Base-by-base conservation (phyloP, 2,888 invertebrate species). In the Gortyna flavago region DNA sequence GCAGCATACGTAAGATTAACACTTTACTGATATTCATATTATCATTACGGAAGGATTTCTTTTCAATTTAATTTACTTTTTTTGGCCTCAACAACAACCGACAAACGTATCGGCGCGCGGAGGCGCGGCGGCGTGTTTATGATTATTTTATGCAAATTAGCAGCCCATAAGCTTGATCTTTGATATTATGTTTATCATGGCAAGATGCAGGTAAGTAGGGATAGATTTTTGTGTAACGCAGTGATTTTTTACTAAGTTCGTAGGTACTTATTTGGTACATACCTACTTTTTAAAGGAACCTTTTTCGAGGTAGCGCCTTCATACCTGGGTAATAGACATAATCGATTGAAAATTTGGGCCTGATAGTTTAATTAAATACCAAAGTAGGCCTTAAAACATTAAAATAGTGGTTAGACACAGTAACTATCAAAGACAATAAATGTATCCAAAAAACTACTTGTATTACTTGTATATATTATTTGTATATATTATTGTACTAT, bases 1-100 rank as follows among this genome's bases (percentile, higher is more conserved):
- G 86, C 85, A 85, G 78, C 83, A 82, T 79, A 72, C 76, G 71
- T 68, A 75, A 85, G 79, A 80, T 72, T 72, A 89, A 88, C 72
- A 79, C 71, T 68, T 79, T 72, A 68, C 66, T 44, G 69, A 76
- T 67, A 69, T 75, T 79, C 72, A 73, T 85, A 48, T 75, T 84
- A 77, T 48, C 72, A 68, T 48, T 72, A 65, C n/a, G 41, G 48
- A 68, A 73, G 18, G 16, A 13, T 35, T 57, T 35, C 0, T 64
- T 64, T 29, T 68, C 16, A 8, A 32, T 35, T 44, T 32, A 32
- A 64, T 32, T 41, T 7, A 29, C 21, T 41, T 35, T 48, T 76
- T 62, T 71, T 41, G 16, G 13, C 25, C 35, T 41, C 25, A 25
- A 25, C 16, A 32, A 65, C 5, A 21, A 54, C 29, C 44, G 16